Evolutionary conservation across 2,888 invertebrate genomes (phyloP).

Genomic region (Pseudococcus longispinus): DNA sequence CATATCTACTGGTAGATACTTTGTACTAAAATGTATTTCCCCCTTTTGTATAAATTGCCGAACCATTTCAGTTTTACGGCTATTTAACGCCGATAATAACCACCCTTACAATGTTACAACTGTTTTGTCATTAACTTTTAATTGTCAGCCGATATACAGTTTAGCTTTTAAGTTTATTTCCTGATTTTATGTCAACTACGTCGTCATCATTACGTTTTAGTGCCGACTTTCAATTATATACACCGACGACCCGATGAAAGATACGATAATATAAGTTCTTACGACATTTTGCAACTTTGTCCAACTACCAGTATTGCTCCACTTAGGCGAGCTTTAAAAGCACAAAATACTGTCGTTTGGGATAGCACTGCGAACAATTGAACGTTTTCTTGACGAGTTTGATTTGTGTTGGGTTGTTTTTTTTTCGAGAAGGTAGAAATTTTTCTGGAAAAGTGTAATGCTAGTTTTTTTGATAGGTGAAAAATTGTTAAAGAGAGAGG

Average conservation of each 20-base stretch:
- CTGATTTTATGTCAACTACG: constrained; percentile 49
- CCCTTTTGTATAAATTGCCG: neutral
- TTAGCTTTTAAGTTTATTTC: constrained; percentile 54
- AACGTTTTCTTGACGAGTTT: neutral
- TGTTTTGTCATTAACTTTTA: constrained; percentile 50
- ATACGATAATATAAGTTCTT: neutral
- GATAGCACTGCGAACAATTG: neutral
- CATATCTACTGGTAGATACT: neutral
- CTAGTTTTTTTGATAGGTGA: neutral
- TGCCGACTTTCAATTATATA: constrained; percentile 18
- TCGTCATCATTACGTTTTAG: constrained; percentile 5
- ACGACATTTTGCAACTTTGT: neutral
- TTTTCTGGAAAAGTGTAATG: too few species aligned
- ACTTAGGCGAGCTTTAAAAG: neutral
- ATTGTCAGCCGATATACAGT: constrained; percentile 53
- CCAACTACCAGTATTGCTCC: neutral
- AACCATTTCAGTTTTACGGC: constrained; percentile 50
- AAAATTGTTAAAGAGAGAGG: too few species aligned
- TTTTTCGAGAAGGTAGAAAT: too few species aligned
- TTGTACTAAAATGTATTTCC: neutral
- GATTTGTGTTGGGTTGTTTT: neutral
- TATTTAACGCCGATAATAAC: constrained; percentile 51
- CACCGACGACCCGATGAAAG: neutral
- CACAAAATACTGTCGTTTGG: neutral
- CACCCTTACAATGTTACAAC: constrained; percentile 54